Evolutionary conservation across 2,797 vertebrate species (phyloP), one percentile per base, ranked within the genome.

Genomic region (Paedocypris micromegethes): DNA sequence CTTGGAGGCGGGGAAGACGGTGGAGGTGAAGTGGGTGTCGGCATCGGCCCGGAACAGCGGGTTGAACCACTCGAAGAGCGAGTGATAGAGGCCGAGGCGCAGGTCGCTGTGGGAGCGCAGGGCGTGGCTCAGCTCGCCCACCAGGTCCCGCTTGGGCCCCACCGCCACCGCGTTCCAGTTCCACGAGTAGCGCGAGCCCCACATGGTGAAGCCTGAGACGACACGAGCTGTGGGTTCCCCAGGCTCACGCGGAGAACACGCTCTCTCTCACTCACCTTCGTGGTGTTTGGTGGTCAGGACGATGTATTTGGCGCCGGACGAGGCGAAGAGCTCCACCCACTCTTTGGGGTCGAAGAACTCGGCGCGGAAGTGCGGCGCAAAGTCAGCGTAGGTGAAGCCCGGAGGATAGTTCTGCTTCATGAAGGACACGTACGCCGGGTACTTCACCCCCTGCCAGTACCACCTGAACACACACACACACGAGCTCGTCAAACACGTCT

Each of bases 281-380:
- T 99, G 97, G 82, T 99, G 97, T 83, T 99, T 99, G 41, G 94
- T 92, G 43, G 97, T 99, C 69, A 99, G 87, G 47, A 99, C 95
- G 9, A 98, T 81, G 1, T 98, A 99, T 77, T 93, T 97, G 72
- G 97, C 97, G 65, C 97, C 96, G 0, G 97, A 98, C 7, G 91
- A 86, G 40, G 83, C 86, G 68, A 99, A 86, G 78, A 94, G 84
- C 54, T 94, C 91, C 3, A 89, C 90, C 97, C 97, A 99, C 37
- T 92, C 82, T 64, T 85, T 82, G 6, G 93, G 85, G 77, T 96
- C 78, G 64, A 97, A 99, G 79, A 96, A 95, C 73, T 94, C 92
- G 3, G 95, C 91, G 4, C 90, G 95, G 77, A 98, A 96, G 40
- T 85, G 75, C 0, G 89, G 81, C 2, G 86, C 95, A 86, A 99